Conservation (phyloP, 2,797 vertebrate species). For the Cetoscarus ocellatus region DNA sequence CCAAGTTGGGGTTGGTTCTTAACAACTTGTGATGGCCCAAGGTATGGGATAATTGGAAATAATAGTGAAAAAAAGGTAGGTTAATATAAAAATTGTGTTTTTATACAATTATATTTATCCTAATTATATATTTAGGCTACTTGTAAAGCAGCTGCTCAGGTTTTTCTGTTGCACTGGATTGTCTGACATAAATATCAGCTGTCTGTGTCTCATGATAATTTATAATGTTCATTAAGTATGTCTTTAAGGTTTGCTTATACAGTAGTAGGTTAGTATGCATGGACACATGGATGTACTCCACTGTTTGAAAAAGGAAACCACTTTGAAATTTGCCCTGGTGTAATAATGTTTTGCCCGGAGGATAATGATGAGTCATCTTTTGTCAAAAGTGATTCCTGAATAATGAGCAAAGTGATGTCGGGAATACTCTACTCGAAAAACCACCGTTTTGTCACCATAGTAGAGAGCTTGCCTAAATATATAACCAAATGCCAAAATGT, state of each 20-base stretch:
- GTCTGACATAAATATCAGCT: constrained; percentile 12
- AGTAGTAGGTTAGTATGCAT: not conserved
- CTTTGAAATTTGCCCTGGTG: constrained; percentile 34
- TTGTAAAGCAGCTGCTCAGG: not conserved
- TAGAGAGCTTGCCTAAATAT: constrained; percentile 9
- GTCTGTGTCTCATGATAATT: constrained; percentile 15
- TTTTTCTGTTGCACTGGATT: not conserved
- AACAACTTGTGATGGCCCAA: too few relatives aligned
- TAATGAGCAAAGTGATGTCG: constrained; percentile 66
- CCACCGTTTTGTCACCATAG: not conserved
- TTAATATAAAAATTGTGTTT: too few relatives aligned
- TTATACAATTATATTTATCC: too few relatives aligned
- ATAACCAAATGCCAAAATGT: too few relatives aligned
- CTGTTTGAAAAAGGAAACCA: constrained; percentile 11
- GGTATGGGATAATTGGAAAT: too few relatives aligned
- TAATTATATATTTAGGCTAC: too few relatives aligned
- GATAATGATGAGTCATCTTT: constrained; percentile 35
- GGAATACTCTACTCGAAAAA: constrained; percentile 44
- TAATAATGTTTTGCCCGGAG: constrained; percentile 23
- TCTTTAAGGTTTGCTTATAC: too few relatives aligned
- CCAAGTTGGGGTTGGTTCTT: too few relatives aligned
- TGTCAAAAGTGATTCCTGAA: constrained; percentile 54
- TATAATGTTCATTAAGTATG: constrained; percentile 4
- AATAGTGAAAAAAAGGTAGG: too few relatives aligned
- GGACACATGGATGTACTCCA: constrained; percentile 3